Conservation (phyloP, 2,888 invertebrate species). For the Drosophila affinis region DNA sequence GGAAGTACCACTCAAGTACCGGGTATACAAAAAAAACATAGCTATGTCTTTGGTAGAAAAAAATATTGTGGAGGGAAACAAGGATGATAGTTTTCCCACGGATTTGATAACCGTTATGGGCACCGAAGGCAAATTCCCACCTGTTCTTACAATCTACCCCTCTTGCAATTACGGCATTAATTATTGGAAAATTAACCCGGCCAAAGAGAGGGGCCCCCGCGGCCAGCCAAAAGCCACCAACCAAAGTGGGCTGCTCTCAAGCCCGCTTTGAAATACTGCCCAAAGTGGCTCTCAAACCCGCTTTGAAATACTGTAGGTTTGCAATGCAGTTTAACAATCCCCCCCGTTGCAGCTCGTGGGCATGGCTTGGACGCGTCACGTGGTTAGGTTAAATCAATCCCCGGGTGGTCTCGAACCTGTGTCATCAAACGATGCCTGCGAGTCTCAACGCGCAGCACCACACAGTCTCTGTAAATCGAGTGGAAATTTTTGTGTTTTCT, state of each 20-base stretch:
- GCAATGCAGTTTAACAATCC: no score
- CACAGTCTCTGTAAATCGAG: fast-evolving
- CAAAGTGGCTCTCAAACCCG: no score
- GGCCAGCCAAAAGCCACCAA: no score
- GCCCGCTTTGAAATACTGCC: no score
- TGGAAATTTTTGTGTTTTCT: conserved; percentile 1
- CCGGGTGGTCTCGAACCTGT: not conserved
- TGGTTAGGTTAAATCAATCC: no score
- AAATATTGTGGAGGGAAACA: conserved; percentile 73
- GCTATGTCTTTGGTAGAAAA: no score
- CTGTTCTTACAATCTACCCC: conserved; percentile 71
- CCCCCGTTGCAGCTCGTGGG: no score
- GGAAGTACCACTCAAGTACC: no score
- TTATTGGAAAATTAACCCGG: conserved; percentile 74
- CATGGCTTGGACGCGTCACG: no score
- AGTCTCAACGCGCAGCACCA: conserved; percentile 24
- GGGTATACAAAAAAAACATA: no score
- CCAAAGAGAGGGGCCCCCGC: conserved; percentile 75
- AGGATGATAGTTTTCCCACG: conserved; percentile 82
- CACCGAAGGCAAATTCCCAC: conserved; percentile 82
- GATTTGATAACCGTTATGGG: conserved; percentile 79
- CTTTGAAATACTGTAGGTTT: no score
- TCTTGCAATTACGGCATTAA: conserved; percentile 77
- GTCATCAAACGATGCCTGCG: not conserved
- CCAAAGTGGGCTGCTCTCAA: no score